A percentile compares a stretch with the other conserved stretches of the same genome.
Evolutionary conservation across 2,113 vertebrate species (phyloP).

Genomic region (Orcinus orca): DNA sequence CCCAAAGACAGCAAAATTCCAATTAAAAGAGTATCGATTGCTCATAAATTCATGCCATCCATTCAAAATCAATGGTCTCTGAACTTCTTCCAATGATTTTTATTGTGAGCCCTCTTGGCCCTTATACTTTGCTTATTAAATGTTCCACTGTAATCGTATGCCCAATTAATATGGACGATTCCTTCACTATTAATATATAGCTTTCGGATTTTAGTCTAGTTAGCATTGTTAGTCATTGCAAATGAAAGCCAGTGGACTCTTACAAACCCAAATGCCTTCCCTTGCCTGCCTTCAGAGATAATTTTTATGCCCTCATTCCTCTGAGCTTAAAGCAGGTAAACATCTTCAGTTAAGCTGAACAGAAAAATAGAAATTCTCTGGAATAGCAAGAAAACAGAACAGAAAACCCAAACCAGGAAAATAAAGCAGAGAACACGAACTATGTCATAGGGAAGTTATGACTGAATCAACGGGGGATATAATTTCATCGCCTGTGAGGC

Average conservation of each 20-base stretch:
- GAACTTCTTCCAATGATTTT: constrained; percentile 52
- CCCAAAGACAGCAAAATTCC: constrained; percentile 46
- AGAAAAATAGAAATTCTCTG: background rate
- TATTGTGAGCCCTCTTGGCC: background rate
- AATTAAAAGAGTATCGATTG: constrained; percentile 69
- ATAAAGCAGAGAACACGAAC: background rate
- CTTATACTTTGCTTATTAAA: constrained; percentile 45
- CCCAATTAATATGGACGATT: background rate
- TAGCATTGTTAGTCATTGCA: constrained; percentile 9
- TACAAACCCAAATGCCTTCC: background rate
- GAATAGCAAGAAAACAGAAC: background rate
- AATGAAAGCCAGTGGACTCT: constrained; percentile 24
- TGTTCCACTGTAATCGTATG: background rate
- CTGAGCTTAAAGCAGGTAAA: constrained; percentile 20
- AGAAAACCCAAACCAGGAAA: background rate
- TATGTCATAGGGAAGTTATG: background rate
- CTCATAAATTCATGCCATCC: constrained; percentile 58
- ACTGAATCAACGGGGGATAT: background rate
- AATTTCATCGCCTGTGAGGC: background rate
- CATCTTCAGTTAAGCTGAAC: background rate
- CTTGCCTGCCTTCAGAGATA: background rate
- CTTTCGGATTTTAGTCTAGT: constrained; percentile 45
- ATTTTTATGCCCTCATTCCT: background rate
- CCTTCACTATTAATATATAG: constrained; percentile 4
- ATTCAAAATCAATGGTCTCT: constrained; percentile 38